Evolutionary conservation across 2,113 vertebrate genomes (phyloP), one percentile per base, ranked within the genome.

Genomic region (Sialia sialis): DNA sequence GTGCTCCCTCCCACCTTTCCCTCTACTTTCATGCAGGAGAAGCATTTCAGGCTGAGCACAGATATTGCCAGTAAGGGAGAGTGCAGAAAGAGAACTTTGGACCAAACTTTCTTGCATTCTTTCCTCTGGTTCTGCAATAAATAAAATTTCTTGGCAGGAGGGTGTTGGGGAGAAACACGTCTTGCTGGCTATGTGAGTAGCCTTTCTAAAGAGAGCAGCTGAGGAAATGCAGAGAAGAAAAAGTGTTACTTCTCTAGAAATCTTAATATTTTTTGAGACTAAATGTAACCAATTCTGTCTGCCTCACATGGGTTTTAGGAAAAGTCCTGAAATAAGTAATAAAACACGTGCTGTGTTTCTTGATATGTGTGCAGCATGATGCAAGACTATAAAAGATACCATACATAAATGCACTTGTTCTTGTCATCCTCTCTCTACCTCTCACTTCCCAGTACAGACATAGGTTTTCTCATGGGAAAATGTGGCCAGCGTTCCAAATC

Each of bases 1-100:
- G 3, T 87, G 77, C 55, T 87, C 44, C 84, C 69, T 96, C 84
- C 64, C 64, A 39, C 66, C 54, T 90, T 94, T 75, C 48, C 55
- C 41, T 84, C 41, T 78, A 55, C 81, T 72, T 87, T 86, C 32
- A 54, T 54, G 43, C 43, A 69, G 59, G 63, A 88, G 81, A 93
- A 93, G 55, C 29, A 62, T 76, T 59, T 80, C 48, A 86, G 83
- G 86, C 85, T 92, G 49, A 83, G 43, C 49, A 49, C 67, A 85
- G 66, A 52, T 83, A 83, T 4, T 81, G 46, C 46, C 79, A 43
- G 38, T 84, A 78, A 87, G 70, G 52, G 77, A 94, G 62, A 93
- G 81, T 91, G 70, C 84, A 89, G 93, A 69, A 79, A 54, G 69
- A 81, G 77, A 43, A 82, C 91, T 96, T 94, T 64, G 68, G 21